phyloP scores from a whole-genome alignment of 2,797 vertebrate genomes.

The Sebastes hubbsi region DNA sequence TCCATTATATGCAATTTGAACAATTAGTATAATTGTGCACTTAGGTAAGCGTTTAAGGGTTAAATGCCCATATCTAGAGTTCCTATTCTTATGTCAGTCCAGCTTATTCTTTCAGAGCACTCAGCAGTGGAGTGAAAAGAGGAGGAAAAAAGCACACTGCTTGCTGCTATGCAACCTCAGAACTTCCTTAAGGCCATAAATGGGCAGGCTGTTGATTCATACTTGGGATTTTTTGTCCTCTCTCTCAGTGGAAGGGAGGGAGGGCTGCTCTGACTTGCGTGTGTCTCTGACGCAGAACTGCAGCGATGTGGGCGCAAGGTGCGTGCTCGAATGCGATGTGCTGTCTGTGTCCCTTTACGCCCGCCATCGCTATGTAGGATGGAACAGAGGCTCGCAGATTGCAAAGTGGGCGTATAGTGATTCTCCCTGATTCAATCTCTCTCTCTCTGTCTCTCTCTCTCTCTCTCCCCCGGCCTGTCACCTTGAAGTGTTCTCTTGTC shows the following conservation, averaged over 20 bases:
- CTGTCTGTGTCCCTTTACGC: slow-evolving; percentile 64
- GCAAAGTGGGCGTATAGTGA: slow-evolving; percentile 74
- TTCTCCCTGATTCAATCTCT: slow-evolving; percentile 65
- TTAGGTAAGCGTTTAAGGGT: neutral
- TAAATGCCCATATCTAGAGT: neutral
- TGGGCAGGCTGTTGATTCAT: slow-evolving; percentile 79
- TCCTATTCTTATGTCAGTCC: slow-evolving; percentile 6
- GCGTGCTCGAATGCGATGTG: slow-evolving; percentile 63
- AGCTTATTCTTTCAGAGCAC: slow-evolving; percentile 23
- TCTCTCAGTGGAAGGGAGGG: slow-evolving; percentile 64
- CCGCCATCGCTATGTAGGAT: slow-evolving; percentile 62
- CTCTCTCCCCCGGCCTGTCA: slow-evolving; percentile 3
- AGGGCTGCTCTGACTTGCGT: slow-evolving; percentile 73
- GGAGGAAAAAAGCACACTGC: slow-evolving; percentile 28
- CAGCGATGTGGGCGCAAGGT: slow-evolving; percentile 79
- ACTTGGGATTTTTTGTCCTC: slow-evolving; percentile 39
- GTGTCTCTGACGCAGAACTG: slow-evolving; percentile 82
- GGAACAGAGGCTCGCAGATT: slow-evolving; percentile 74
- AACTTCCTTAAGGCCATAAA: slow-evolving; percentile 79
- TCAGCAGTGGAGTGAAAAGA: slow-evolving; percentile 5
- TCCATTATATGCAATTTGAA: slow-evolving; percentile 9
- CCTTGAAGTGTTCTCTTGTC: slow-evolving; percentile 27
- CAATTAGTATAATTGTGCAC: slow-evolving; percentile 9
- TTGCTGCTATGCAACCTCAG: slow-evolving; percentile 75
- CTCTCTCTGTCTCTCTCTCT: slow-evolving; percentile 10